Base-by-base conservation (phyloP, 1,140 invertebrate genomes). In the Drosophila kurseongensis region DNA sequence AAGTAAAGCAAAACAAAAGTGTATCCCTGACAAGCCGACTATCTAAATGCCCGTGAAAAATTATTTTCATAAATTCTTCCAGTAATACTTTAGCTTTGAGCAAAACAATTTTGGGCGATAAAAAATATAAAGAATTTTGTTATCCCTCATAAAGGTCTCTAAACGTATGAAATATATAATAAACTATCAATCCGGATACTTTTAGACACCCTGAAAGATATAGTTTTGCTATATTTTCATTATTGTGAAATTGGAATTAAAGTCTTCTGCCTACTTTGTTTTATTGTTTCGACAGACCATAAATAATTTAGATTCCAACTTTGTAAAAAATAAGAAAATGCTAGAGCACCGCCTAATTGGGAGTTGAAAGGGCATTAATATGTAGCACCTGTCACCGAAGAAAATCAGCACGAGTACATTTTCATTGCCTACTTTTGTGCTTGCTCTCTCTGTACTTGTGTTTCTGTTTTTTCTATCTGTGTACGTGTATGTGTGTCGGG, bases 391-490 rank as follows among this genome's bases (percentile, higher is more conserved):
- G 68, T 72, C 66, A 41, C 42, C 36, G 42, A 29, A 58, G 68
- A 69, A 69, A 50, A 71, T 75, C 48, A 50, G 67, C 55, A 47
- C 66, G 76, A 58, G 59, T 68, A 61, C 58, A 61, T 80, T 85
- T 85, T 80, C 63, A 80, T 83, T 75, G 80, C 80, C 63, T 83
- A 84, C 80, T 35, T 83, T 75, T 83, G 32, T 54, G 77, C 58
- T 76, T 27, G 14, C 44, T 56, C 23, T 66, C 12, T 54, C 10
- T 62, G 62, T 40, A 27, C 8, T 14, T 57, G 52, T 59, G 59
- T n/a, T 8, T 38, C 51, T 54, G 23, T 38, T 40, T 55, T n/a
- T 40, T 23, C 29, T 32, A 7, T 47, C 12, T 32, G 1, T 74
- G 41, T 36, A 14, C 74, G 44, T 69, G 51, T 50, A 52, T 32